phyloP scores from a whole-genome alignment of 2,113 vertebrate genomes.

The Seriola rivoliana region DNA sequence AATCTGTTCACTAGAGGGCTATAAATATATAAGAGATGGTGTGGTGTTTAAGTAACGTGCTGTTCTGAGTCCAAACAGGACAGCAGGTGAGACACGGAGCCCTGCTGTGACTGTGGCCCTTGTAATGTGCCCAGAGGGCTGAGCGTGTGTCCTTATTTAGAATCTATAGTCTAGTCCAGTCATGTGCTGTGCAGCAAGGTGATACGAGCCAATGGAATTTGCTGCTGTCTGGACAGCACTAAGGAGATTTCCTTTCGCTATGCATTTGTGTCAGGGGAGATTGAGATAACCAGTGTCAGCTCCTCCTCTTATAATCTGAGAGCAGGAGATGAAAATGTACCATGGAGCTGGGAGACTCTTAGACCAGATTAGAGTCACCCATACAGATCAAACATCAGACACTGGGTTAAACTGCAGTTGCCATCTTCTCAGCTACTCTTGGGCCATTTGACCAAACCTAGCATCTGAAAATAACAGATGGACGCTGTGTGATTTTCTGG shows the following conservation, averaged over 20 bases:
- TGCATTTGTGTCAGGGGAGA: constrained; percentile 36
- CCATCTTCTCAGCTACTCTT: constrained; percentile 9
- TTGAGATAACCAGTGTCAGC: constrained; percentile 18
- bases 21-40: constrained; percentile 14
- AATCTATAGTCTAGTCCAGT: constrained; percentile 48
- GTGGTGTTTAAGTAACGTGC: constrained; percentile 20
- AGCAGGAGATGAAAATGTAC: constrained; percentile 31
- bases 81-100: constrained; percentile 51
- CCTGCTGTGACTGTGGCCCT: not conserved
- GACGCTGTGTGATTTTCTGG: constrained; percentile 20
- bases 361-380: constrained; percentile 11
- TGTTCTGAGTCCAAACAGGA: constrained; percentile 38
- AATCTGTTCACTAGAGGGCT: not conserved
- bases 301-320: constrained; percentile 25
- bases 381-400: constrained; percentile 35
- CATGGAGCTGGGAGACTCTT: not conserved
- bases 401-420: constrained; percentile 5
- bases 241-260: constrained; percentile 44
- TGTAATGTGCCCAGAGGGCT: constrained; percentile 18
- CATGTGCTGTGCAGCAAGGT: constrained; percentile 39
- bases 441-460: not conserved
- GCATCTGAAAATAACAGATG: constrained; percentile 36
- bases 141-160: constrained; percentile 49
- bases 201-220: constrained; percentile 35
- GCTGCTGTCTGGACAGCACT: constrained; percentile 43